A percentile compares a stretch with the other conserved stretches of the same genome.
Evolutionary conservation across 2,797 vertebrate genomes (phyloP).

Genomic region (Sciaenops ocellatus): DNA sequence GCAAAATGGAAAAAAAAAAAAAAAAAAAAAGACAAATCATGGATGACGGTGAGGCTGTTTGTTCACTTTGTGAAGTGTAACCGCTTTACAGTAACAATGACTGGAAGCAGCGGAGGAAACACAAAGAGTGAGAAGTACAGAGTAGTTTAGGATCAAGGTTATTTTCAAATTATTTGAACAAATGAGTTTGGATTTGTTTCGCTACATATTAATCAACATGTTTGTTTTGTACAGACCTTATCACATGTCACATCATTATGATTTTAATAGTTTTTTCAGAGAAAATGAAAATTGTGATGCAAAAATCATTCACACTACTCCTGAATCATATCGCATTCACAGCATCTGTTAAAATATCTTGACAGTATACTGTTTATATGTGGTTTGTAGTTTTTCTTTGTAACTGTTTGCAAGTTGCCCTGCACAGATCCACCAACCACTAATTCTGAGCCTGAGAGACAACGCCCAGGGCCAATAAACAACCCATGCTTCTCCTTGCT

Average conservation of each 20-base stretch:
- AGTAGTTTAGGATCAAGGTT: neutral
- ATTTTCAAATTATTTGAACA: neutral
- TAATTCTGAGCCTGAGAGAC: neutral
- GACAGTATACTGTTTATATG: no score
- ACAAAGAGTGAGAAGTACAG: neutral
- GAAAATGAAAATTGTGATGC: no score
- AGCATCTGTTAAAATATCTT: no score
- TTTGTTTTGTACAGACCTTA: no score
- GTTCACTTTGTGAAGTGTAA: neutral
- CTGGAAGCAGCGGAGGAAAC: neutral
- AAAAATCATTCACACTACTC: no score
- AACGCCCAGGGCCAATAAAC: neutral
- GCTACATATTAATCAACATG: no score
- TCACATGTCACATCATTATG: no score
- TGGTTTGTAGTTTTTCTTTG: neutral
- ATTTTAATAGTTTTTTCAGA: no score
- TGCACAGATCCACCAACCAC: constrained; percentile 12
- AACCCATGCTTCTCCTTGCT: neutral
- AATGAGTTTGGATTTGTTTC: neutral
- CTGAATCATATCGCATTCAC: no score
- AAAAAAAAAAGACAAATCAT: neutral
- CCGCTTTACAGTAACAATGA: no score
- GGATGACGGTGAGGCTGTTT: neutral
- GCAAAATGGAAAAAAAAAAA: neutral
- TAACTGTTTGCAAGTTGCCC: neutral